These are phyloP conservation scores for Zapornia atra DNA, from an alignment of 2,113 vertebrate species.

Conservation along the genomic window DNA sequence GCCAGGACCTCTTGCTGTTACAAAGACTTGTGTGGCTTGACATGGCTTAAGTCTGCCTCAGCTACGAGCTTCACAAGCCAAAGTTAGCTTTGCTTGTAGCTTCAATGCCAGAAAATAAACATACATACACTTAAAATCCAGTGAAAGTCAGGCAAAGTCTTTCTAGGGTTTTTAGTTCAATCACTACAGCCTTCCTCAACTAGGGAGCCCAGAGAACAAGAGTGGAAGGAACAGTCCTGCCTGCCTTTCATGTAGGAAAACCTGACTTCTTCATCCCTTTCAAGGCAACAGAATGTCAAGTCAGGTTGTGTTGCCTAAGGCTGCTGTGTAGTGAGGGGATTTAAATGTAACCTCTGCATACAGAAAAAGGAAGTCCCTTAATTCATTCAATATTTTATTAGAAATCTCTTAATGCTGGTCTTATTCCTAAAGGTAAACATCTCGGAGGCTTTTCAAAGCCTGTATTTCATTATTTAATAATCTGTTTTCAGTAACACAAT, in stretches of 20 bases:
- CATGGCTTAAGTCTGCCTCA: neutral
- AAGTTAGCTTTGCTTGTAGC: neutral
- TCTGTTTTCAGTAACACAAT: slow-evolving; percentile 62
- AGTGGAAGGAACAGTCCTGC: slow-evolving; percentile 42
- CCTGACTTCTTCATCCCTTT: slow-evolving; percentile 58
- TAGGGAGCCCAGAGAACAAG: slow-evolving; percentile 42
- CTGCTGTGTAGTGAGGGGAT: slow-evolving; percentile 54
- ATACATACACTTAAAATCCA: neutral
- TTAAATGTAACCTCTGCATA: slow-evolving; percentile 69
- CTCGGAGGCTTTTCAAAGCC: slow-evolving; percentile 67
- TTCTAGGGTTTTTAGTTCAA: slow-evolving; percentile 52
- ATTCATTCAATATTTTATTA: slow-evolving; percentile 77
- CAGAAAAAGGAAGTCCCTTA: slow-evolving; percentile 70
- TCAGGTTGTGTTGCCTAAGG: slow-evolving; percentile 74
- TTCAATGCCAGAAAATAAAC: neutral
- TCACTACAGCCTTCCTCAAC: slow-evolving; percentile 14
- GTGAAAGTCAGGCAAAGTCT: slow-evolving; percentile 42
- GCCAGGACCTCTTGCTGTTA: neutral
- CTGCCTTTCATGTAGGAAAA: slow-evolving; percentile 66
- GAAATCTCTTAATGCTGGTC: slow-evolving; percentile 68
- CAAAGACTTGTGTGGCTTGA: neutral
- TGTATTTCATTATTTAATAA: slow-evolving; percentile 77
- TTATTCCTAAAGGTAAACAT: slow-evolving; percentile 72
- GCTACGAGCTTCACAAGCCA: neutral
- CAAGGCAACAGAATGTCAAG: slow-evolving; percentile 62